Base-by-base conservation (phyloP, 2,113 vertebrate genomes). In the Chlamydotis undulata region DNA sequence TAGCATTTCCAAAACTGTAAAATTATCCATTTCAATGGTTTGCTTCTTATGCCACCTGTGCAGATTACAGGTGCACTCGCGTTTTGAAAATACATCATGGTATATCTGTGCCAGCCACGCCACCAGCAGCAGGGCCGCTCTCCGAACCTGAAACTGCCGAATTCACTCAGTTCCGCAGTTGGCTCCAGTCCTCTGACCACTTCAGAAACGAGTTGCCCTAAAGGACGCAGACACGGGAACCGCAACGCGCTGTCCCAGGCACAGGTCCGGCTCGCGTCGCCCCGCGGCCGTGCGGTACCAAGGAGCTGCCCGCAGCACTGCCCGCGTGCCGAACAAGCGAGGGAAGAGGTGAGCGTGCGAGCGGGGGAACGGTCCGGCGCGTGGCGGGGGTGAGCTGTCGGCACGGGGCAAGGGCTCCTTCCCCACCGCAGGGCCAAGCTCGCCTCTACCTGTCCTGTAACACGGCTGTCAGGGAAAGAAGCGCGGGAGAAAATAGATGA, bases 261-360 rank as follows among this genome's bases (percentile, higher is more conserved):
- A 43, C 41, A 43, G 41, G 41, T 15, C 41, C 41, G 41, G 41
- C 41, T 15, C 41, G 41, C 14, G 41, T 43, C 41, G 41, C 41
- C 41, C 41, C 41, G 41, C 14, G 41, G 41, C 41, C 14, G 1
- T 6, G 60, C 13, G 3, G 49, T 9, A 8, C 35, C 28, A 19
- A 6, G 10, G 8, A 37, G 57, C 56, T 10, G 28, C 45, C 16
- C 5, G 57, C 3, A 28, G 29, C 28, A 8, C n/a, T 10, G 76
- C 49, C 37, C 2, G 49, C 17, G 4, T 9, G 47, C 45, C 39
- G 39, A 15, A 12, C 33, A 5, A 29, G n/a, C 1, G 28, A 25
- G 47, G 28, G 45, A 11, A 8, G 19, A 11, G 45, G 75, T 2
- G 12, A 63, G 47, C 2, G 1, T 0, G 3, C 39, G 39, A 39